These are phyloP conservation scores for Myotis myotis DNA, from an alignment of 2,797 vertebrate genomes.

Conservation along the genomic window DNA sequence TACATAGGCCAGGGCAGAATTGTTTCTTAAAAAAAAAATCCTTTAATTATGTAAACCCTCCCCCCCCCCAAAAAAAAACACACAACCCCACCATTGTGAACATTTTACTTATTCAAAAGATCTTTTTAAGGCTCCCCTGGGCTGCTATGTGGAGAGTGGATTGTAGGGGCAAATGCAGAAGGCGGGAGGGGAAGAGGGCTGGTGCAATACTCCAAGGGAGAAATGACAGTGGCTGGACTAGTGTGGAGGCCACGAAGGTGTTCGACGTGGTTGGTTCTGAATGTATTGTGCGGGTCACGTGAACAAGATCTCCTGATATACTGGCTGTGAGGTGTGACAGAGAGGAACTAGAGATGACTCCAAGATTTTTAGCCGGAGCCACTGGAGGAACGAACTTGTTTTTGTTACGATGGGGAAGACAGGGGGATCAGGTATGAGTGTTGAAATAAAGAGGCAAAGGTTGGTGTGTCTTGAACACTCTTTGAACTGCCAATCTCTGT, in stretches of 20 bases:
- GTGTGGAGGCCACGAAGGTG: not conserved
- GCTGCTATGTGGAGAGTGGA: not conserved
- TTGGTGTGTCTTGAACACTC: not conserved
- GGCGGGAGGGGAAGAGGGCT: not conserved
- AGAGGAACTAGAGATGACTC: not conserved
- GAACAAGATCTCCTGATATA: not conserved
- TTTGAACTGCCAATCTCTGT: not conserved
- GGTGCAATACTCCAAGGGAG: not conserved
- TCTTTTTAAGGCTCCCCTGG: not conserved
- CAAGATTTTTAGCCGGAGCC: not conserved
- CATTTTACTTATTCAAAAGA: not conserved
- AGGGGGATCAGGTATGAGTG: rapidly evolving
- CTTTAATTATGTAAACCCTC: not conserved
- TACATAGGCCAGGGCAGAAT: not conserved
- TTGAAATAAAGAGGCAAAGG: not conserved
- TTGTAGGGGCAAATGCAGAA: not conserved
- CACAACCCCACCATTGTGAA: not conserved
- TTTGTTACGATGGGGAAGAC: not conserved
- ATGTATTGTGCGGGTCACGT: not conserved
- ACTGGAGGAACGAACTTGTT: not conserved
- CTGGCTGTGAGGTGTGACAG: not conserved
- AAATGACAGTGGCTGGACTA: not conserved
- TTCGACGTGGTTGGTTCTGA: not conserved
- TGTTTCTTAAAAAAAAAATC: not conserved
- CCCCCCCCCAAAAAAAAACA: not conserved